These are phyloP conservation scores for Scaptomyza parva DNA, from an alignment of 2,888 invertebrate genomes.

Conservation along the genomic window DNA sequence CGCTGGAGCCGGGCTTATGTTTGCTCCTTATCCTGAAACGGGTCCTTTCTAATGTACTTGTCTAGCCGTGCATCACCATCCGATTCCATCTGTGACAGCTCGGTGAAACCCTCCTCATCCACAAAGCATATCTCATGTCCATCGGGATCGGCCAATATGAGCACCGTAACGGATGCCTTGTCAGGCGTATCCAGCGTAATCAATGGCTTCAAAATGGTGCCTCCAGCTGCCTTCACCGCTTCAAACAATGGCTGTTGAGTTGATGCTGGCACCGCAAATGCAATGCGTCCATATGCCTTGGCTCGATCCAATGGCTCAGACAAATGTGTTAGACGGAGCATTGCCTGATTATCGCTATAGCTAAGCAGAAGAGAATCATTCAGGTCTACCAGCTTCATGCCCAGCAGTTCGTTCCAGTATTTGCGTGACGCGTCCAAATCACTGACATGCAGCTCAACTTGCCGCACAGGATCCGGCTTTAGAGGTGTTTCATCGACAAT, in stretches of 20 bases:
- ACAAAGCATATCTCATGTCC: constrained; percentile 99
- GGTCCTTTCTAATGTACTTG: constrained; percentile 88
- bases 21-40: constrained; percentile 80
- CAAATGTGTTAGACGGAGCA: constrained; percentile 88
- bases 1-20: neutral
- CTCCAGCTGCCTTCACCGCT: constrained; percentile 89
- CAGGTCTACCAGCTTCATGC: constrained; percentile 89
- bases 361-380: constrained; percentile 88
- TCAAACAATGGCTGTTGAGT: constrained; percentile 92
- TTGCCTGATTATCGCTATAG: constrained; percentile 90
- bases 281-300: constrained; percentile 97
- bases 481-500: constrained; percentile 88
- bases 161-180: constrained; percentile 97
- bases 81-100: constrained; percentile 94
- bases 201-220: constrained; percentile 94
- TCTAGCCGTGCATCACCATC: constrained; percentile 92
- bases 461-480: constrained; percentile 91
- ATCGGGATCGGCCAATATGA: constrained; percentile 98
- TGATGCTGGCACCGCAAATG: constrained; percentile 94
- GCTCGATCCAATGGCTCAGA: constrained; percentile 90
- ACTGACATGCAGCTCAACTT: constrained; percentile 92
- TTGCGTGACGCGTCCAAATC: constrained; percentile 90
- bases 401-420: constrained; percentile 93
- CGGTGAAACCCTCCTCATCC: constrained; percentile 96
- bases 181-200: constrained; percentile 98